Evolutionary conservation across 1,140 invertebrate genomes (phyloP), one percentile per base, ranked within the genome.

Genomic region (Alviniconcha marisindica): DNA sequence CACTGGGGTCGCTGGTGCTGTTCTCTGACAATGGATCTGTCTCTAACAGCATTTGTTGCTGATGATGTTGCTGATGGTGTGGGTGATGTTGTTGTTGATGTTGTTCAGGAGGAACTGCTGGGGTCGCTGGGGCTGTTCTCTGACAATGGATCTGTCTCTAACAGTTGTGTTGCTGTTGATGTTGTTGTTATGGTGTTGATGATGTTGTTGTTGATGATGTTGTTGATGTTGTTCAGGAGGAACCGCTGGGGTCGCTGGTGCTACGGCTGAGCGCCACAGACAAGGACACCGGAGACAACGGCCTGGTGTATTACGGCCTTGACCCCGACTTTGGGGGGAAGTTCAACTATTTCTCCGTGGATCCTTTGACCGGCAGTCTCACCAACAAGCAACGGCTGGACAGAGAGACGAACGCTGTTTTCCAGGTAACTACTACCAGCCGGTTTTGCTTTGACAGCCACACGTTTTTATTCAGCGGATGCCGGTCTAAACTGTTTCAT

Each of bases 161-260:
- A n/a, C n/a, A n/a, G n/a, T n/a, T n/a, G n/a, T n/a, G n/a, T n/a
- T n/a, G n/a, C n/a, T n/a, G n/a, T n/a, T n/a, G n/a, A n/a, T n/a
- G n/a, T n/a, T n/a, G n/a, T n/a, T n/a, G n/a, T 40, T 18, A 28
- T 24, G 21, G 7, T 4, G 31, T 40, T 4, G 21, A 18, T 18
- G 31, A 38, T 21, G 33, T 33, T 38, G 4, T 38, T 40, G 40
- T 18, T 40, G 28, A n/a, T 24, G 60, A 31, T 78, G 31, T 63
- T 42, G n/a, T n/a, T n/a, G n/a, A n/a, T n/a, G 51, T 33, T 77
- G 73, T 42, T 36, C 31, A 84, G 83, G 83, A 84, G 36, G 33
- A 66, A 76, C 51, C 54, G 2, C 1, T 69, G 1, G 79, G 56
- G 7, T 77, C 83, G 12, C 24, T 48, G 18, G 31, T 84, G 14